Percentiles rank a stretch among this genome's conserved stretches.
These are phyloP conservation scores for Hemicordylus capensis DNA, from an alignment of 2,113 vertebrate species.

Conservation along the genomic window DNA sequence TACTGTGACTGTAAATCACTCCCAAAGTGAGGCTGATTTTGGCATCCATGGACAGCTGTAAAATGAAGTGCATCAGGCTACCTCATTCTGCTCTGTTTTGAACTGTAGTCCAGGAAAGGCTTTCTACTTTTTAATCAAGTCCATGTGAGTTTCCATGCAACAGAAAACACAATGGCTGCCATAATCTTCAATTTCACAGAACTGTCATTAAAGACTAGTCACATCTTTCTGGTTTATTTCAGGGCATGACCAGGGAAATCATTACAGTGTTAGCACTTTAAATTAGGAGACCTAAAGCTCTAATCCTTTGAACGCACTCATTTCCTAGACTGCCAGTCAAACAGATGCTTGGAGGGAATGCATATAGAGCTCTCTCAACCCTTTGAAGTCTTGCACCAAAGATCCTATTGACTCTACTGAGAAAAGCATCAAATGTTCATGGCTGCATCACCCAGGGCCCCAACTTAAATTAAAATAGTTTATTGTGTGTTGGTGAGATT, in stretches of 20 bases:
- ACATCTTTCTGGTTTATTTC: slow-evolving; percentile 64
- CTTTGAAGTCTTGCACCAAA: slow-evolving; percentile 47
- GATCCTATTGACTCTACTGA: slow-evolving; percentile 21
- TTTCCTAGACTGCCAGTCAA: slow-evolving; percentile 59
- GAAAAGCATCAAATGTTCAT: slow-evolving; percentile 23
- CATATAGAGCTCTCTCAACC: neutral
- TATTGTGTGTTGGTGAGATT: neutral
- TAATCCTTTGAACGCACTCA: slow-evolving; percentile 45
- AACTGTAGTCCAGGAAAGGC: neutral
- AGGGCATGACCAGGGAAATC: slow-evolving; percentile 25
- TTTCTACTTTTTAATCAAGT: slow-evolving; percentile 53
- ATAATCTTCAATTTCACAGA: slow-evolving; percentile 57
- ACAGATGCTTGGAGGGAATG: neutral
- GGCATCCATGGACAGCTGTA: neutral
- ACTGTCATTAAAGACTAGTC: slow-evolving; percentile 60
- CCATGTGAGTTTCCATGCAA: neutral
- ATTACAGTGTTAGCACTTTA: slow-evolving; percentile 41
- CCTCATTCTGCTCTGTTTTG: neutral
- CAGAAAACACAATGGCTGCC: slow-evolving; percentile 26
- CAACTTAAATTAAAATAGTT: slow-evolving; percentile 38
- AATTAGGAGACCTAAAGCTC: slow-evolving; percentile 50
- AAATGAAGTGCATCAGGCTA: neutral
- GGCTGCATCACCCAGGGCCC: neutral
- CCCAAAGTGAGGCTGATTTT: neutral
- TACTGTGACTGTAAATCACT: neutral